A percentile compares a stretch with the other conserved stretches of the same genome.
Evolutionary conservation across 2,888 invertebrate genomes (phyloP).

Genomic region (Meandrusa payeni): DNA sequence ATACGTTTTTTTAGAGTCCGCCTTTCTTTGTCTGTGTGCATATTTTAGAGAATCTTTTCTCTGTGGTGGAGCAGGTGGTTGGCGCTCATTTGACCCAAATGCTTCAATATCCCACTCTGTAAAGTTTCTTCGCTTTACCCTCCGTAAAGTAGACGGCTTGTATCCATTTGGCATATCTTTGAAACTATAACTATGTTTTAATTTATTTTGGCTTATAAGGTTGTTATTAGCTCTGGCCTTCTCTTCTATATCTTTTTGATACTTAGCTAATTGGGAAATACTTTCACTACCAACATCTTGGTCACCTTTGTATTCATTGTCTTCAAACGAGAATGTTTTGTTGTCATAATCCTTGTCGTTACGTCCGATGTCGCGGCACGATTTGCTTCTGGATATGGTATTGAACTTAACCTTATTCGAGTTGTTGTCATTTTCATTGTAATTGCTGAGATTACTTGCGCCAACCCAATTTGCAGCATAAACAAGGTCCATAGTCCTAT

Average conservation of each 20-base stretch:
- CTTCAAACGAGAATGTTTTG: constrained; percentile 54
- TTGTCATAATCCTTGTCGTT: constrained; percentile 52
- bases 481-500: constrained; percentile 86
- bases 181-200: constrained; percentile 79
- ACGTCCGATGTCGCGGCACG: constrained; percentile 69
- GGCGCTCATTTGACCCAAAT: constrained; percentile 56
- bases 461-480: constrained; percentile 94
- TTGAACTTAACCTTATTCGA: constrained; percentile 61
- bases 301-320: constrained; percentile 54
- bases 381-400: constrained; percentile 74
- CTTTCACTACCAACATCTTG: constrained; percentile 62
- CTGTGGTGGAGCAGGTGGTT: constrained; percentile 66
- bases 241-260: constrained; percentile 82
- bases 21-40: constrained; percentile 74
- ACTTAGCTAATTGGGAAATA: constrained; percentile 81
- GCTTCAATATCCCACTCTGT: constrained; percentile 81
- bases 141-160: constrained; percentile 78
- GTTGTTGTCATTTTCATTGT: constrained; percentile 56
- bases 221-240: constrained; percentile 76
- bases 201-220: constrained; percentile 73
- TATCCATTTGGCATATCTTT: constrained; percentile 83
- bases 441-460: constrained; percentile 79
- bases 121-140: constrained; percentile 78
- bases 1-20: constrained; percentile 64
- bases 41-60: constrained; percentile 76